Percentiles rank a stretch among this genome's conserved stretches.
Evolutionary conservation across 2,113 vertebrate genomes (phyloP).

Genomic region (Tetrax tetrax): DNA sequence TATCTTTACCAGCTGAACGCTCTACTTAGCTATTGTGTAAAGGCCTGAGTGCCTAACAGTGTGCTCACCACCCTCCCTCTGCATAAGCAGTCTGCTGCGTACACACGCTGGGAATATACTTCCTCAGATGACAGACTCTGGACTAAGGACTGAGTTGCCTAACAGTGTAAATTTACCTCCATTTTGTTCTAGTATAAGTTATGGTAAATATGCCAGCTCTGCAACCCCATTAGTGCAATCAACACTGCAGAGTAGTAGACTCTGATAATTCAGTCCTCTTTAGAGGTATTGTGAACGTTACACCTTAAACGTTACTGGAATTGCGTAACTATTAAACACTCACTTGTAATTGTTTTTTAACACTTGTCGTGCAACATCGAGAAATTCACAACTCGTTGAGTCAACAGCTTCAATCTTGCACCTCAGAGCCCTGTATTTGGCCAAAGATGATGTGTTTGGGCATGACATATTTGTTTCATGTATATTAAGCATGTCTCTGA

Average conservation of each 20-base stretch:
- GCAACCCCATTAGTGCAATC: background rate
- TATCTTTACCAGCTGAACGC: background rate
- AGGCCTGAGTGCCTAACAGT: background rate
- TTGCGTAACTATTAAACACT: background rate
- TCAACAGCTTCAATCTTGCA: slow-evolving; percentile 81
- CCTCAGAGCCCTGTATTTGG: slow-evolving; percentile 84
- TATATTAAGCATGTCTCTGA: slow-evolving; percentile 83
- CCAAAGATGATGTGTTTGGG: slow-evolving; percentile 73
- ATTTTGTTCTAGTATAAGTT: background rate
- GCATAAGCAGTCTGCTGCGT: background rate
- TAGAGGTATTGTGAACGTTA: background rate
- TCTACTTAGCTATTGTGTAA: background rate
- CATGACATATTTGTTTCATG: slow-evolving; percentile 77
- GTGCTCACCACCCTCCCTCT: no score
- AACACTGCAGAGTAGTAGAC: background rate
- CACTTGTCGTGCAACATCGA: slow-evolving; percentile 56
- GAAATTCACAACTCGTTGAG: slow-evolving; percentile 72
- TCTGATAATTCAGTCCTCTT: background rate
- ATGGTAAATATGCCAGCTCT: background rate
- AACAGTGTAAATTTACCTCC: background rate
- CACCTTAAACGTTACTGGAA: background rate
- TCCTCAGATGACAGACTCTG: background rate
- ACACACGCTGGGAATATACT: background rate
- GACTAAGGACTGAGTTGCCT: background rate
- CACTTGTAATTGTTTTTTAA: slow-evolving; percentile 61